Evolutionary conservation across 37 sponge, comb jelly and placozoan species (phyloP), one percentile per base, ranked within the genome.

Genomic region (Diacarnus erythraeanus): DNA sequence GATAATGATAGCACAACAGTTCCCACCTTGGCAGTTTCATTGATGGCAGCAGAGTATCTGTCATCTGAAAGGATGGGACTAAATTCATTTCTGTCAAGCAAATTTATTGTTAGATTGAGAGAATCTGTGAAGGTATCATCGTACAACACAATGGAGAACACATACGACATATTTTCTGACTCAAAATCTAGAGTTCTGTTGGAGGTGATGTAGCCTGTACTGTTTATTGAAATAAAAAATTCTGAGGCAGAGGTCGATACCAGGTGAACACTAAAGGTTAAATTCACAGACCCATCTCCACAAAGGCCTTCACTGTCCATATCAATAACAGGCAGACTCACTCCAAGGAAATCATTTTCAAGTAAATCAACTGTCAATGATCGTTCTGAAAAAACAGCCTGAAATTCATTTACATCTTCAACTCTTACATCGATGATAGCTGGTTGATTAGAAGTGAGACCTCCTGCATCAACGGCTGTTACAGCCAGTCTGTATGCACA

Each of bases 31-130:
- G 77, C 38, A 38, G 15, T 58, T 42, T 77, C 78, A 22, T 71
- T 73, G 38, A 89, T 36, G 21, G 69, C 69, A 30, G 59, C 67
- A 4, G 38, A 59, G 60, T 73, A 58, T 27, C n/a, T 27, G 15
- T 15, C 12, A 23, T 70, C 20, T n/a, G 30, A 3, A 33, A 89
- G 68, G 26, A 67, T 31, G n/a, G 89, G 89, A 39, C 79, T 78
- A 29, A 38, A 68, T 34, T 89, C 89, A 74, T 89, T 89, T 27
- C 64, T 47, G 58, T 89, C 84, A 22, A 77, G 37, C 3, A 84
- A 4, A 27, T 5, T 42, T 2, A 84, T 10, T 10, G 77, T 30
- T 9, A 84, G 20, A 31, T 36, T 38, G 33, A 61, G 30, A 38
- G 64, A 6, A 31, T 40, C 43, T 0, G 23, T 40, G 60, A 39